A percentile compares a stretch with the other conserved stretches of the same genome.
phyloP scores from a whole-genome alignment of 2,797 vertebrate species.

The Brotula barbata region DNA sequence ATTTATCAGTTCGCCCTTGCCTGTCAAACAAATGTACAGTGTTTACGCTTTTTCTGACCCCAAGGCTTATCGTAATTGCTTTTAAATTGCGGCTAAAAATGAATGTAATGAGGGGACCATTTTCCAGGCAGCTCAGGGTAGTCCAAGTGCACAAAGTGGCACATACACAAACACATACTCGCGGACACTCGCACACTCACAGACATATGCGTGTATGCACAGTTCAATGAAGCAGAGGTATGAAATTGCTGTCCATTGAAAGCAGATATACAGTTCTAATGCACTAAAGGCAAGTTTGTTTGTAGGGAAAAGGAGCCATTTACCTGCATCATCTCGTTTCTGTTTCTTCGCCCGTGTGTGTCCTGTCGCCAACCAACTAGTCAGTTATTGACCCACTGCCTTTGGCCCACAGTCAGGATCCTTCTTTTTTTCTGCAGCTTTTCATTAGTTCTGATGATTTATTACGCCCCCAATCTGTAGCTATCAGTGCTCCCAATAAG shows the following conservation, averaged over 20 bases:
- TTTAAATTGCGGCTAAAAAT: slow-evolving; percentile 79
- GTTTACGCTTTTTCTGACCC: slow-evolving; percentile 71
- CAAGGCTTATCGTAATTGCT: slow-evolving; percentile 77
- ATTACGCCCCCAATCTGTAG: slow-evolving; percentile 60
- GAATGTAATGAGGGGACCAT: slow-evolving; percentile 70
- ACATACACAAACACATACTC: slow-evolving; percentile 32
- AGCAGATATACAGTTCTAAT: slow-evolving; percentile 35
- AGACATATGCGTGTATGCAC: slow-evolving; percentile 17
- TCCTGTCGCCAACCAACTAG: slow-evolving; percentile 31
- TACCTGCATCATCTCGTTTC: slow-evolving; percentile 28
- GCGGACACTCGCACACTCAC: slow-evolving; percentile 1
- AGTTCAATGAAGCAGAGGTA: slow-evolving; percentile 11
- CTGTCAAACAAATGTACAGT: slow-evolving; percentile 71
- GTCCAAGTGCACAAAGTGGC: slow-evolving; percentile 28
- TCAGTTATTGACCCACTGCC: slow-evolving; percentile 62
- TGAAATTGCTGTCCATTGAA: slow-evolving; percentile 27
- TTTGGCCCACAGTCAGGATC: slow-evolving; percentile 61
- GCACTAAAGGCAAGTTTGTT: slow-evolving; percentile 35
- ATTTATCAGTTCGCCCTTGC: slow-evolving; percentile 70
- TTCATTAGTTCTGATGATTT: slow-evolving; percentile 72
- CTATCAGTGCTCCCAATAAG: slow-evolving; percentile 63
- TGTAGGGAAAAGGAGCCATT: slow-evolving; percentile 19
- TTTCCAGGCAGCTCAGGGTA: slow-evolving; percentile 50
- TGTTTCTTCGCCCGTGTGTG: slow-evolving; percentile 47
- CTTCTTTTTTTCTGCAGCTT: slow-evolving; percentile 63